Base-by-base conservation (phyloP, 2,113 vertebrate genomes). In the Vulpes vulpes region DNA sequence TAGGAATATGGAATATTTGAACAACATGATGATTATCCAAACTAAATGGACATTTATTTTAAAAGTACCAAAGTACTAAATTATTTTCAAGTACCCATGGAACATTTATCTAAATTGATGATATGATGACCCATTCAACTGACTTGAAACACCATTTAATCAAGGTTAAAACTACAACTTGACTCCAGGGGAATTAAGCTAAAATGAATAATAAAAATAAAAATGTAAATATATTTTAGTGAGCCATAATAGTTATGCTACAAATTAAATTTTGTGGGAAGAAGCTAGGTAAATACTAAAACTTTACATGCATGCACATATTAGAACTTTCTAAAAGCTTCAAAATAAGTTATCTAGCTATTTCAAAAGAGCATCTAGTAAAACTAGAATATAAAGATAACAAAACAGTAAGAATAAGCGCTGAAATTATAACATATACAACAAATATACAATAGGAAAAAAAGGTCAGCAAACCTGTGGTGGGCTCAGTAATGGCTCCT, bases 181-280 rank as follows among this genome's bases (percentile, higher is more conserved):
- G 16, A 89, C 32, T 82, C 69, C 11, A 87, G 51, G 17, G 62
- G 4, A 90, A 69, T 76, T 78, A 94, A 87, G 5, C 49, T 74
- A 86, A 86, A 87, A 82, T 87, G 59, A 96, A 20, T 49, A 91
- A 67, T 3, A 80, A 95, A 89, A 62, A 57, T 76, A 11, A 84
- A 95, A 96, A 60, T 79, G 60, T 79, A 62, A 73, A 71, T 76
- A 71, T 71, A 94, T 69, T 57, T 97, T 38, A 43, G 25, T 62
- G 49, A 30, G 3, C 27, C 11, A 89, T 71, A 86, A 78, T 64
- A 35, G 92, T 25, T 82, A 59, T 78, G 20, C 19, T 49, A 81
- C 8, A 14, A 35, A 94, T 30, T 69, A 95, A 92, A 53, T 71
- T 87, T 57, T 64, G 7, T 57, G n/a, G 2, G 19, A 27, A 82